Conservation (phyloP, 2,113 vertebrate species). For the Misgurnus mizolepis region DNA sequence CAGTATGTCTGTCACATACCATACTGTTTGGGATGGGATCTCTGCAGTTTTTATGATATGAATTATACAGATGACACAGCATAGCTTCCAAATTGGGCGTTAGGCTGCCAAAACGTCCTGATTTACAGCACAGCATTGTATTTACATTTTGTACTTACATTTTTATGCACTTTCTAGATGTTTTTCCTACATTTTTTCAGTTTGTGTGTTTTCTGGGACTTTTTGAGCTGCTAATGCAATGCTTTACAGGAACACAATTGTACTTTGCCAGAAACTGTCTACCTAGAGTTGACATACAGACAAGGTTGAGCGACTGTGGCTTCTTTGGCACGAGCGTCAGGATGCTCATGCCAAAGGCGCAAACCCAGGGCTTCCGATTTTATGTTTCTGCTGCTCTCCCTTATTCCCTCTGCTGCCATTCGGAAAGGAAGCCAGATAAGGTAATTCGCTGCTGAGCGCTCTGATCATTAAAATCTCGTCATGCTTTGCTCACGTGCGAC, state of each 20-base stretch:
- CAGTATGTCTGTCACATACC: too few species aligned
- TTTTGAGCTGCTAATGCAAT: background rate
- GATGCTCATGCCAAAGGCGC: background rate
- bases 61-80: too few species aligned
- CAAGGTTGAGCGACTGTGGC: constrained; percentile 9
- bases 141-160: too few species aligned
- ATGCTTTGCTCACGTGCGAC: background rate
- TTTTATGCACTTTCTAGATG: too few species aligned
- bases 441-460: background rate
- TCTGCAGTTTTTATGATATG: too few species aligned
- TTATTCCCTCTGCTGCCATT: constrained; percentile 33
- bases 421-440: constrained; percentile 36
- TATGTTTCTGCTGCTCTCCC: background rate
- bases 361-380: constrained; percentile 1
- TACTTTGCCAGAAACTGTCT: too few species aligned
- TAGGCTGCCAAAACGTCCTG: background rate
- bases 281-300: constrained; percentile 17
- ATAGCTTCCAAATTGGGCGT: too few species aligned
- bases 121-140: background rate
- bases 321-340: background rate
- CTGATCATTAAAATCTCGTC: background rate
- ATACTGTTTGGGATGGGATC: too few species aligned
- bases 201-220: too few species aligned
- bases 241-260: background rate
- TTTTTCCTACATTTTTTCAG: too few species aligned